A percentile compares a stretch with the other conserved stretches of the same genome.
These are phyloP conservation scores for Drosophila niveifrons DNA, from an alignment of 2,888 invertebrate genomes.

Conservation along the genomic window DNA sequence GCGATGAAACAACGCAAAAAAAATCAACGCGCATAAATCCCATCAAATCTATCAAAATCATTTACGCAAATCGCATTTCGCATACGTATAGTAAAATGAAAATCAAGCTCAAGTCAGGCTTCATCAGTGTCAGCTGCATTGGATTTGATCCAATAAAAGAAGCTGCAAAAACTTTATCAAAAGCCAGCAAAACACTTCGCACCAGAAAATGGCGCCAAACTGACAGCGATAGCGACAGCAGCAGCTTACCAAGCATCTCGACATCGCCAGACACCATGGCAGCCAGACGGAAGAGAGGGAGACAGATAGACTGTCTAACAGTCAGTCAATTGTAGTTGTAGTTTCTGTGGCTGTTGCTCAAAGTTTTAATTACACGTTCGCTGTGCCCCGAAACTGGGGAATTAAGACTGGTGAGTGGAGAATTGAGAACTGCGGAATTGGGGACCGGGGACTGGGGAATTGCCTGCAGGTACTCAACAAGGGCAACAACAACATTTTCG, in stretches of 20 bases:
- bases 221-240: conserved; percentile 57
- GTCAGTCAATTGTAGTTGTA: conserved; percentile 74
- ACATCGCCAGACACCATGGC: not conserved
- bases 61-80: conserved; percentile 71
- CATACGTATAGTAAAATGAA: conserved; percentile 36
- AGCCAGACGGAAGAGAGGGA: conserved; percentile 11
- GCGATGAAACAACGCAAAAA: conserved; percentile 30
- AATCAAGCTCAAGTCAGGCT: conserved; percentile 36
- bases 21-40: conserved; percentile 65
- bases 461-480: conserved; percentile 45
- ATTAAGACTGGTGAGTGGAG: conserved; percentile 14
- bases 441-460: conserved; percentile 6
- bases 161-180: conserved; percentile 65
- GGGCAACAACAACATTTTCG: conserved; percentile 63
- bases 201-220: conserved; percentile 59
- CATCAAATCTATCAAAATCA: conserved; percentile 79
- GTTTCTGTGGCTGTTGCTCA: conserved; percentile 80
- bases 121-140: conserved; percentile 58
- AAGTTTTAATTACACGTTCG: conserved; percentile 84
- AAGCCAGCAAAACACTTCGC: conserved; percentile 59
- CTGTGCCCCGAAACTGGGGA: conserved; percentile 35
- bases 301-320: conserved; percentile 39
- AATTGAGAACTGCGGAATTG: conserved; percentile 8
- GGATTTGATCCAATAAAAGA: conserved; percentile 67
- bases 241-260: conserved; percentile 9